Evolutionary conservation across 2,797 vertebrate genomes (phyloP), one percentile per base, ranked within the genome.

Genomic region (Tympanoctomys barrerae): DNA sequence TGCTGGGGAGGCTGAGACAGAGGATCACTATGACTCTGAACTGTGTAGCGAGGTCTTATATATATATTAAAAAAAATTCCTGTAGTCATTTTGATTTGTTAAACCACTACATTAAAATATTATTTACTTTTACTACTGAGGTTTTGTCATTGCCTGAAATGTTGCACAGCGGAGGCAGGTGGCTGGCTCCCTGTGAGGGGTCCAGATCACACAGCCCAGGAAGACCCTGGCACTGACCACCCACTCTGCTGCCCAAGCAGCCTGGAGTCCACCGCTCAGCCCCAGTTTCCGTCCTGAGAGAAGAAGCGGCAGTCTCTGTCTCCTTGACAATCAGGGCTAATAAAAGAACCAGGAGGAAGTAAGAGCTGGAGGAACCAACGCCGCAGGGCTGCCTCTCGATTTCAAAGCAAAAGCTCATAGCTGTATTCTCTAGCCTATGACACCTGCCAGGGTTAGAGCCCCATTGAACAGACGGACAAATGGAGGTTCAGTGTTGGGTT

Each of bases 51-150:
- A 57, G 54, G 16, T 16, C 16, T 2, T 57, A 18, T 57, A 49
- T 49, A 49, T 49, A 39, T 39, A 39, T 39, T n/a, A n/a, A n/a
- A n/a, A n/a, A n/a, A n/a, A n/a, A 39, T 39, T 57, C 39, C 39
- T 52, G 9, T 52, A 52, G 49, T 52, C 52, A 54, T 54, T 54
- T 80, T 85, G 6, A 94, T 80, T 80, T 85, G 89, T 33, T 10
- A 31, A 87, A 91, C 62, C 8, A 79, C 18, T 64, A 19, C 22
- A 75, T 64, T 88, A 68, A 93, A 90, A 75, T 83, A 52, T 80
- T 86, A 52, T 80, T 86, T 80, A 54, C 42, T 64, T 84, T 26
- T 21, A 52, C 94, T 33, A 49, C 61, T 59, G 91, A 78, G 46
- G 46, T 80, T 59, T 31, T 28, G 18, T 36, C 5, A 31, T 7